A percentile compares a stretch with the other conserved stretches of the same genome.
phyloP scores from a whole-genome alignment of 2,797 vertebrate species.

The Botia almorhae region DNA sequence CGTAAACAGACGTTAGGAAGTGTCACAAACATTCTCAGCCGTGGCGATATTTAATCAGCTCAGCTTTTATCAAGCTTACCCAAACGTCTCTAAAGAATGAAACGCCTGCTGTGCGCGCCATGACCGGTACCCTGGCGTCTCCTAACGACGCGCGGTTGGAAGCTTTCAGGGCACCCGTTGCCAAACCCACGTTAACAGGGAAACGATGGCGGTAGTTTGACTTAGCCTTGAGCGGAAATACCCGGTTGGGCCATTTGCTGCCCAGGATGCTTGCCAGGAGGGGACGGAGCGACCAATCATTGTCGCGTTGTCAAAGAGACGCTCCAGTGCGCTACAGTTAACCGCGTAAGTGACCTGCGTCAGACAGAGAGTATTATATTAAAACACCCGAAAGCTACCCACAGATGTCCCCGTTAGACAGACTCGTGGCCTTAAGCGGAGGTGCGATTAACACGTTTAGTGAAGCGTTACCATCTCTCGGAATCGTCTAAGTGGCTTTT shows the following conservation, averaged over 20 bases:
- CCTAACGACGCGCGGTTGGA: neutral
- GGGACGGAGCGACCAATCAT: constrained; percentile 1
- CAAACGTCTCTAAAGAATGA: constrained; percentile 8
- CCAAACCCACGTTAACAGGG: constrained; percentile 19
- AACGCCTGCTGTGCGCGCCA: neutral
- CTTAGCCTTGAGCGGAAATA: constrained; percentile 20
- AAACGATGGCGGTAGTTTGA: constrained; percentile 9
- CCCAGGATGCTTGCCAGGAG: constrained; percentile 23
- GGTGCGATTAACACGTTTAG: constrained; percentile 25
- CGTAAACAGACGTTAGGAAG: neutral
- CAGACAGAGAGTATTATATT: constrained; percentile 18
- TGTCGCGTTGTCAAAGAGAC: neutral
- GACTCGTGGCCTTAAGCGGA: neutral
- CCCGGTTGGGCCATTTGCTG: constrained; percentile 23
- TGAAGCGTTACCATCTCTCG: neutral
- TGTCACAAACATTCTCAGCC: neutral
- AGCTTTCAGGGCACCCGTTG: neutral
- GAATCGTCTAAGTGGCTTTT: constrained; percentile 33
- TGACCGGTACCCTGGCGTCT: neutral
- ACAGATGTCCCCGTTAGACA: constrained; percentile 14
- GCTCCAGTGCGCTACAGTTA: neutral
- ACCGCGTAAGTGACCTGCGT: constrained; percentile 6
- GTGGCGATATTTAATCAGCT: constrained; percentile 7
- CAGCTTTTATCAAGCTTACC: neutral
- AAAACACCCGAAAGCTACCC: constrained; percentile 2